Percentiles rank a stretch among this genome's conserved stretches.
Conservation (phyloP, 2,113 vertebrate species). For the Larimichthys crocea region DNA sequence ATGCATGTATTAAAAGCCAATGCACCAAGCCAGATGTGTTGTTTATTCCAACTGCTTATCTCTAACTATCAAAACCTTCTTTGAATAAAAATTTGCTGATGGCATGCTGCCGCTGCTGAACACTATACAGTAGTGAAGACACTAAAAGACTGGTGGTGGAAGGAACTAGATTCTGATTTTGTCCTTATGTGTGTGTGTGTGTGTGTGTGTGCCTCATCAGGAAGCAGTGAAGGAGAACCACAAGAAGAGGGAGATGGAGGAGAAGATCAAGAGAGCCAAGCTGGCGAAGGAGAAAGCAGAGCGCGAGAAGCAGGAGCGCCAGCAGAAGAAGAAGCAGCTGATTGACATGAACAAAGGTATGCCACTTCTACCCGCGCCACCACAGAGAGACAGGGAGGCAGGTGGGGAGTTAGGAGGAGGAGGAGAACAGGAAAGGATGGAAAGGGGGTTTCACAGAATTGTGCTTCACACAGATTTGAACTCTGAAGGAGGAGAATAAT, state of each 20-base stretch:
- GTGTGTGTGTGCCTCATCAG: constrained; percentile 79
- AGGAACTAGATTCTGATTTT: constrained; percentile 67
- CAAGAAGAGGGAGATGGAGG: constrained; percentile 96
- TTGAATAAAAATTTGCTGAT: constrained; percentile 68
- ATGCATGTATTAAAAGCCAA: constrained; percentile 22
- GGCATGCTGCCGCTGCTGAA: constrained; percentile 52
- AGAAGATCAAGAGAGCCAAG: constrained; percentile 96
- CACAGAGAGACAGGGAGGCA: constrained; percentile 46
- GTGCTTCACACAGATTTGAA: constrained; percentile 69
- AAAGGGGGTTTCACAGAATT: constrained; percentile 47
- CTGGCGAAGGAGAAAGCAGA: constrained; percentile 98
- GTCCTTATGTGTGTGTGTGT: constrained; percentile 20
- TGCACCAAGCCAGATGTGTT: constrained; percentile 41
- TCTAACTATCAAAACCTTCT: constrained; percentile 62
- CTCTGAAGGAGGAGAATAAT: constrained; percentile 55
- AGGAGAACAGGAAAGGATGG: constrained; percentile 29
- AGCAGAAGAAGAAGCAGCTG: constrained; percentile 97
- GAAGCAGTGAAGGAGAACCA: constrained; percentile 96
- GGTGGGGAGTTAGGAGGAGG: constrained; percentile 45
- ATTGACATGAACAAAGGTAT: constrained; percentile 99
- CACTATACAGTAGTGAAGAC: constrained; percentile 48
- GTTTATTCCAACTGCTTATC: constrained; percentile 70
- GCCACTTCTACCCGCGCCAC: constrained; percentile 58
- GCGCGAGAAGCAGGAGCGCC: constrained; percentile 93
- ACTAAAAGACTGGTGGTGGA: constrained; percentile 53